phyloP scores from a whole-genome alignment of 2,113 vertebrate genomes.

The Scopus umbretta region DNA sequence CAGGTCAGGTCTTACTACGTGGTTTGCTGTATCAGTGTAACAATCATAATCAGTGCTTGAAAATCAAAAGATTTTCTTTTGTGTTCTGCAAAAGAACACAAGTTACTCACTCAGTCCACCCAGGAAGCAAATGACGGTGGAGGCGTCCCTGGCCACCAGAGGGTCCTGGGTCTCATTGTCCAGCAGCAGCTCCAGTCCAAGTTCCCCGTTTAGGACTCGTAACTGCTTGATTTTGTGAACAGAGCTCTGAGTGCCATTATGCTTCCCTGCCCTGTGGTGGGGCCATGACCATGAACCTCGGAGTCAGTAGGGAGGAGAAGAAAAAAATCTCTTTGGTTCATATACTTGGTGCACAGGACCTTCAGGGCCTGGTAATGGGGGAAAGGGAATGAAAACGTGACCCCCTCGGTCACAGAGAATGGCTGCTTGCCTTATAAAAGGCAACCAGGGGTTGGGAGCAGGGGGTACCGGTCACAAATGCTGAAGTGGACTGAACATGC shows the following conservation, averaged over 20 bases:
- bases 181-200: background rate
- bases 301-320: too few species aligned
- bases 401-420: fast-evolving
- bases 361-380: background rate
- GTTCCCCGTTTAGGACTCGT: background rate
- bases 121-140: background rate
- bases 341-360: background rate
- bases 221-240: background rate
- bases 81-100: fast-evolving
- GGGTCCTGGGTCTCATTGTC: fast-evolving
- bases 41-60: background rate
- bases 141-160: fast-evolving
- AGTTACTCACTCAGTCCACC: fast-evolving
- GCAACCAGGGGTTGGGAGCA: fast-evolving
- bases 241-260: background rate
- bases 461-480: background rate
- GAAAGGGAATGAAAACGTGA: fast-evolving
- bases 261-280: background rate
- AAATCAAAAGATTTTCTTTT: too few species aligned
- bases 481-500: background rate
- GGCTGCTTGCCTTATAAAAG: background rate
- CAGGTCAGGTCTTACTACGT: background rate
- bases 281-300: background rate
- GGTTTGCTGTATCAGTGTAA: background rate
- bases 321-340: background rate